Evolutionary conservation across 2,888 invertebrate genomes (phyloP).

Genomic region (Imbricaverruca yamaguchii): DNA sequence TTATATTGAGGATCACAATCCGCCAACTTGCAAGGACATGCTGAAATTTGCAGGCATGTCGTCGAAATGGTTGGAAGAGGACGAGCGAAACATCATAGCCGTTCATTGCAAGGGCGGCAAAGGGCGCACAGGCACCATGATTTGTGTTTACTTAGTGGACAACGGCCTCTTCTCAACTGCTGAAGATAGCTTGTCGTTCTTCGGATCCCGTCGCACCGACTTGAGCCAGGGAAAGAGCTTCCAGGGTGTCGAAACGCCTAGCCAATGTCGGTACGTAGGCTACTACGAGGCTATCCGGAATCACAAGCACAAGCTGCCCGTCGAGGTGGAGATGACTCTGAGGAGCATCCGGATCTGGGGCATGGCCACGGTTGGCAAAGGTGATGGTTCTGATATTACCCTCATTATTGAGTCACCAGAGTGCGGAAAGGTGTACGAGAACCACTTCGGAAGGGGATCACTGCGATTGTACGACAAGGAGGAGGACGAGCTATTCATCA

Average conservation of each 20-base stretch:
- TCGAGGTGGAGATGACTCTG: slow-evolving; percentile 39
- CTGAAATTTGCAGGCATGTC: slow-evolving; percentile 43
- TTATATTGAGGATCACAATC: slow-evolving; percentile 48
- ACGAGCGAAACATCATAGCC: slow-evolving; percentile 44
- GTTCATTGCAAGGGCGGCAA: slow-evolving; percentile 51
- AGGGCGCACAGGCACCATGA: slow-evolving; percentile 48
- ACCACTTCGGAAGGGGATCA: neutral
- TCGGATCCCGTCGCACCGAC: slow-evolving; percentile 47
- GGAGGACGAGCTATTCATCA: neutral
- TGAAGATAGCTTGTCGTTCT: slow-evolving; percentile 45
- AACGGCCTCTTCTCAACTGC: slow-evolving; percentile 45
- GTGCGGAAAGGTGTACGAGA: neutral
- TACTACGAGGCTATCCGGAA: slow-evolving; percentile 45
- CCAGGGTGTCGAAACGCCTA: slow-evolving; percentile 49
- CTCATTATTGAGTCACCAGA: slow-evolving; percentile 38
- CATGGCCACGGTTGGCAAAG: slow-evolving; percentile 42
- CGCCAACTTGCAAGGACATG: slow-evolving; percentile 44
- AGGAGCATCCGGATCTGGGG: slow-evolving; percentile 41
- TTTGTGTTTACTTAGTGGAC: slow-evolving; percentile 47
- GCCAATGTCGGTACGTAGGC: slow-evolving; percentile 48
- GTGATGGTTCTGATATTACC: slow-evolving; percentile 44
- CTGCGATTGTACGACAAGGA: neutral
- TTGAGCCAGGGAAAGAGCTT: slow-evolving; percentile 43
- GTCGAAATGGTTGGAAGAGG: slow-evolving; percentile 41
- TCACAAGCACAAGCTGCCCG: slow-evolving; percentile 41